phyloP scores from a whole-genome alignment of 1,140 invertebrate genomes.

The Zophobas morio region DNA sequence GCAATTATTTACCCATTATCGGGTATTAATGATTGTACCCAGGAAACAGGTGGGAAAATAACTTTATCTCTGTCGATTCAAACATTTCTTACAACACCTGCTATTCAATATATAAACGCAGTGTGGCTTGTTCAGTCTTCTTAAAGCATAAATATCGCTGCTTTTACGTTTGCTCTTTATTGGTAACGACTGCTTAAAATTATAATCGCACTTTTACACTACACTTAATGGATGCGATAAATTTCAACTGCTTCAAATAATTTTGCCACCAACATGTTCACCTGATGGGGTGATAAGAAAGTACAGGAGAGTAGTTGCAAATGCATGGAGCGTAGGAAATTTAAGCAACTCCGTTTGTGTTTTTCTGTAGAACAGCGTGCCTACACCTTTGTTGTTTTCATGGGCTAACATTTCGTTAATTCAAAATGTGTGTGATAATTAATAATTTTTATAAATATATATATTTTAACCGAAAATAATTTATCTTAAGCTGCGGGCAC shows the following conservation, averaged over 20 bases:
- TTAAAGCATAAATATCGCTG: conserved; percentile 23
- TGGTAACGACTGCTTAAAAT: conserved; percentile 40
- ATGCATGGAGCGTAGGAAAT: too few relatives aligned
- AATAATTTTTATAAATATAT: too few relatives aligned
- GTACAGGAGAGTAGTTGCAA: too few relatives aligned
- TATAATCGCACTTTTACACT: conserved; percentile 36
- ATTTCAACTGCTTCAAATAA: conserved; percentile 15
- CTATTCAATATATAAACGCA: conserved; percentile 15
- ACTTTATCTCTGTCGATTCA: conserved; percentile 45
- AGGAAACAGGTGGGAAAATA: conserved; percentile 44
- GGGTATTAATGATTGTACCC: conserved; percentile 39
- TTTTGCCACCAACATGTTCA: neutral
- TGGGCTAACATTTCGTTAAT: too few relatives aligned
- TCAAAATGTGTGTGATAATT: too few relatives aligned
- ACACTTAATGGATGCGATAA: conserved; percentile 17
- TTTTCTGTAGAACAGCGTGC: too few relatives aligned
- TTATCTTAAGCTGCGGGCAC: too few relatives aligned
- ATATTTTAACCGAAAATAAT: too few relatives aligned
- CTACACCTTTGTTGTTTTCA: too few relatives aligned
- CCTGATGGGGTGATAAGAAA: neutral
- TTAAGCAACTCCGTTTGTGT: too few relatives aligned
- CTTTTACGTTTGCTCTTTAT: conserved; percentile 32
- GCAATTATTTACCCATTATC: conserved; percentile 45
- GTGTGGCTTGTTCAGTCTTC: conserved; percentile 1
- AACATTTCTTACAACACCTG: conserved; percentile 41